phyloP scores from a whole-genome alignment of 2,888 invertebrate genomes.

The Nesidiocoris tenuis region DNA sequence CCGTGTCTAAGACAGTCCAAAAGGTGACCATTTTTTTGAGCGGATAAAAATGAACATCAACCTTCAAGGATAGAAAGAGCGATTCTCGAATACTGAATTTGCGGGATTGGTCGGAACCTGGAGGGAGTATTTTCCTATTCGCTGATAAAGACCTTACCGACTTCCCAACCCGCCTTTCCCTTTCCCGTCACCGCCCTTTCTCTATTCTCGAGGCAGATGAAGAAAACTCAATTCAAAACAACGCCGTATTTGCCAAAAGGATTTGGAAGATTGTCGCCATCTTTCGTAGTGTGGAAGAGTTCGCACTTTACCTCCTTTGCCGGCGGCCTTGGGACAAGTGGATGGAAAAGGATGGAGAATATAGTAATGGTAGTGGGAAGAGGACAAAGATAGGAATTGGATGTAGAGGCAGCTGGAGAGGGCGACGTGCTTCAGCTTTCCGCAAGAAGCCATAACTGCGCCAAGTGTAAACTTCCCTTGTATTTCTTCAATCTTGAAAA shows the following conservation, averaged over 20 bases:
- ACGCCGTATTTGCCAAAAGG: constrained; percentile 38
- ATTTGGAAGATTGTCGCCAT: constrained; percentile 40
- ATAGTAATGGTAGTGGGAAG: not conserved
- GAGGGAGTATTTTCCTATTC: constrained; percentile 28
- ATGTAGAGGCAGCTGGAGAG: not conserved
- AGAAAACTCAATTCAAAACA: constrained; percentile 40
- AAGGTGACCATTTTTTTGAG: too few relatives aligned
- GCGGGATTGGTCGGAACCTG: too few relatives aligned
- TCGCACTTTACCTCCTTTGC: not conserved
- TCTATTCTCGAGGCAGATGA: constrained; percentile 17
- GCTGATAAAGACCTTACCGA: constrained; percentile 27
- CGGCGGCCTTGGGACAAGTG: not conserved
- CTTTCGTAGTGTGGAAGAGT: constrained; percentile 1
- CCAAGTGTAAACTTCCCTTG: not conserved
- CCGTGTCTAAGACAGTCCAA: too few relatives aligned
- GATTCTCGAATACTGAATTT: not conserved
- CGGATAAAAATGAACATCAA: too few relatives aligned
- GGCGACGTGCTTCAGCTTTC: not conserved
- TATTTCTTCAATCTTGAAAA: constrained; percentile 27
- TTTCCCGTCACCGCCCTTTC: not conserved
- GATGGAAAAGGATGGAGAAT: not conserved
- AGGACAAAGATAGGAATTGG: not conserved
- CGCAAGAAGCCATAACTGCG: not conserved
- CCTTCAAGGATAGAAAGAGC: too few relatives aligned
- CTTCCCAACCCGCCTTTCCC: constrained; percentile 3